phyloP scores from a whole-genome alignment of 2,888 invertebrate species.

The Nomada ruficornis region DNA sequence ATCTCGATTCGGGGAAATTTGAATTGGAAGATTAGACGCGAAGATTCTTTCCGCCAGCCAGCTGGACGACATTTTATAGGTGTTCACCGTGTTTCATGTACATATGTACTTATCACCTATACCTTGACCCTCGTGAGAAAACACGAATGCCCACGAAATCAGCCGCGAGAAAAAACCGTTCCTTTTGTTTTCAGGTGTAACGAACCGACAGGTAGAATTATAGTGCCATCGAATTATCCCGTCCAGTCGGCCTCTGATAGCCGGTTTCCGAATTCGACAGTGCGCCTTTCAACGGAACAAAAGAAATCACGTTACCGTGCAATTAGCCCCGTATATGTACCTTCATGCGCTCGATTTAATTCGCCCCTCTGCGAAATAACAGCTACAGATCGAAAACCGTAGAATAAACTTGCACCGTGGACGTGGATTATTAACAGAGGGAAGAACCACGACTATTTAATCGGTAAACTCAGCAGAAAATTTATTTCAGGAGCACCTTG shows the following conservation, averaged over 20 bases:
- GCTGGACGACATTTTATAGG: too few relatives aligned
- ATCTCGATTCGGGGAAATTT: background rate
- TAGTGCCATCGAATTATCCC: constrained; percentile 50
- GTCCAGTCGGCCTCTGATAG: constrained; percentile 19
- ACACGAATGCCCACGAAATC: constrained; percentile 38
- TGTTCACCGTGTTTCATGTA: too few relatives aligned
- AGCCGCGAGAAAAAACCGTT: constrained; percentile 47
- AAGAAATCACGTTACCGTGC: background rate
- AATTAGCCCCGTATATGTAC: background rate
- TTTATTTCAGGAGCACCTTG: background rate
- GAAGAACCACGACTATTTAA: background rate
- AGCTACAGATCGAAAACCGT: background rate
- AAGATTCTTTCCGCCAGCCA: too few relatives aligned
- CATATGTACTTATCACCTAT: background rate
- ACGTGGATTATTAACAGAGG: background rate
- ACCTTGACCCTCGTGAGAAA: constrained; percentile 55
- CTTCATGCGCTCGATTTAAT: background rate
- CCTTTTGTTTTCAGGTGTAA: constrained; percentile 54
- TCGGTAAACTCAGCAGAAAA: background rate
- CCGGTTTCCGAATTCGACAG: constrained; percentile 5
- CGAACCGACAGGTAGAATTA: constrained; percentile 39
- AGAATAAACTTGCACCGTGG: background rate
- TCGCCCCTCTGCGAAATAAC: background rate
- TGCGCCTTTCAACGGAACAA: constrained; percentile 14
- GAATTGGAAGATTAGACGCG: too few relatives aligned